phyloP scores from a whole-genome alignment of 2,113 vertebrate species.

The Todiramphus saurophagus region DNA sequence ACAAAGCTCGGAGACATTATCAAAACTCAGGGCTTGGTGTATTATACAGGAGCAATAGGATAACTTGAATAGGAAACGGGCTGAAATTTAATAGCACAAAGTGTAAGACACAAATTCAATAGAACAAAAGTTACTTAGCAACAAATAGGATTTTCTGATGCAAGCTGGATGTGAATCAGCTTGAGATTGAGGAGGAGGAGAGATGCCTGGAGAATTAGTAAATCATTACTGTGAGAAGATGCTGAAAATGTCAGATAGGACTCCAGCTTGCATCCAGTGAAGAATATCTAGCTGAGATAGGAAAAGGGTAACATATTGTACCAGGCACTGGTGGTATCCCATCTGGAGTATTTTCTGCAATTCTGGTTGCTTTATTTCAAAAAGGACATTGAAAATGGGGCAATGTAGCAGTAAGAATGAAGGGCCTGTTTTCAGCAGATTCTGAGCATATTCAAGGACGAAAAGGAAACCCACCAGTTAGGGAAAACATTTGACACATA shows the following conservation, averaged over 20 bases:
- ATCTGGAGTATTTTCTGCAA: neutral
- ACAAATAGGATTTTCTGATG: conserved; percentile 40
- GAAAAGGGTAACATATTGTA: neutral
- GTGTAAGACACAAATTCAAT: neutral
- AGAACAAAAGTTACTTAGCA: conserved; percentile 51
- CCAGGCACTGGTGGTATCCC: neutral
- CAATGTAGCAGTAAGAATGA: neutral
- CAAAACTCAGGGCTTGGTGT: neutral
- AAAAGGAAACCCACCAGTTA: neutral
- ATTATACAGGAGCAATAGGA: neutral
- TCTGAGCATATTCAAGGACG: neutral
- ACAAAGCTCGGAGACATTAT: neutral
- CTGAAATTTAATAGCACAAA: conserved; percentile 6
- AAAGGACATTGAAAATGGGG: neutral
- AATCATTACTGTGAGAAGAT: neutral
- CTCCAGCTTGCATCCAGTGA: neutral
- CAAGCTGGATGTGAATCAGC: neutral
- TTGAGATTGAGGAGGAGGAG: neutral
- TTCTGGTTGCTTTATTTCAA: neutral
- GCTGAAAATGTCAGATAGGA: neutral
- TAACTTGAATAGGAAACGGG: neutral
- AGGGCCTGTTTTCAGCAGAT: neutral
- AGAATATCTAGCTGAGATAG: neutral
- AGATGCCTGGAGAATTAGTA: neutral
- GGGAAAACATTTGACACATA: neutral